phyloP scores from a whole-genome alignment of 2,797 vertebrate species.

The Nyctalus aviator region DNA sequence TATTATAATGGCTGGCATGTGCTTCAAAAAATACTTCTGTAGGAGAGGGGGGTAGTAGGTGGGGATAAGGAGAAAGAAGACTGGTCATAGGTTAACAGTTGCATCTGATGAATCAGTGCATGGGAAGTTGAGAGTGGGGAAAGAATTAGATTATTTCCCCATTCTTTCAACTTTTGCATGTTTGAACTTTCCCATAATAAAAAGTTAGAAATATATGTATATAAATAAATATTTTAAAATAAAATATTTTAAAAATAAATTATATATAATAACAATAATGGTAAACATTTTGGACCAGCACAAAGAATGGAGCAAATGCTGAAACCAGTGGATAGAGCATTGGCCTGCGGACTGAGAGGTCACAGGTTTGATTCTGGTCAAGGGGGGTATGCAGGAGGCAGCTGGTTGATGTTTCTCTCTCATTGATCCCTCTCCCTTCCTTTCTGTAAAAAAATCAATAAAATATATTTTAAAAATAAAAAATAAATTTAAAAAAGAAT shows the following conservation, averaged over 20 bases:
- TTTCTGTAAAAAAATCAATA: no score
- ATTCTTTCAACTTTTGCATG: background rate
- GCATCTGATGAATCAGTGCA: background rate
- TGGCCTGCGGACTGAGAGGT: no score
- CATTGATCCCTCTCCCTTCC: no score
- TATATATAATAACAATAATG: background rate
- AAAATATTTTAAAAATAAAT: background rate
- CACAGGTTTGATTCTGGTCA: no score
- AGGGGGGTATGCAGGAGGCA: no score
- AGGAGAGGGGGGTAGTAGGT: background rate
- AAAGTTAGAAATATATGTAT: background rate
- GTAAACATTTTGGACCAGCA: background rate
- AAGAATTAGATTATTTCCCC: background rate
- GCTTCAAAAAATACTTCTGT: background rate
- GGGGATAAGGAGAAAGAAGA: background rate
- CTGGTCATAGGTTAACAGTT: background rate
- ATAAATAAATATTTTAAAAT: background rate
- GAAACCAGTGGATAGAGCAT: no score
- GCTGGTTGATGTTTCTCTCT: no score
- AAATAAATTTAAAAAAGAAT: background rate
- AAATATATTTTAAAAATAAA: no score
- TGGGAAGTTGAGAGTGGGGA: no score
- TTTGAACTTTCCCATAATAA: background rate
- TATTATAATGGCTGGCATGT: background rate
- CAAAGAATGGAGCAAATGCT: background rate